Conservation (phyloP, 2,797 vertebrate genomes). For the Nothura maculosa region DNA sequence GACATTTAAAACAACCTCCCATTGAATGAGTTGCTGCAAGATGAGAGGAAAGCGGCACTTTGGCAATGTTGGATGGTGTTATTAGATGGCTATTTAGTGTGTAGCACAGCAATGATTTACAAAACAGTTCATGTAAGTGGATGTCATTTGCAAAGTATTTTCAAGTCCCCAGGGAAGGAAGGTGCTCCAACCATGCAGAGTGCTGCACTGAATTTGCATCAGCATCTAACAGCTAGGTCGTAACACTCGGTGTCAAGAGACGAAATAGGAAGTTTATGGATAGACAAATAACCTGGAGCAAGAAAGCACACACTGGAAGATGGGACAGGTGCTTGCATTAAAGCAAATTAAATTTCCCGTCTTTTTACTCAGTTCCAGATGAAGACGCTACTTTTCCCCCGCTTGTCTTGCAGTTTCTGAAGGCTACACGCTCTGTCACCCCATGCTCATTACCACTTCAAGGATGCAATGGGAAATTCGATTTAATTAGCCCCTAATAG, state of each 20-base stretch:
- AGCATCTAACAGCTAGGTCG: not conserved
- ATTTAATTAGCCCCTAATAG: slow-evolving; percentile 25
- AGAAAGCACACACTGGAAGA: not conserved
- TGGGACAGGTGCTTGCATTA: not conserved
- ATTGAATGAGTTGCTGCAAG: not conserved
- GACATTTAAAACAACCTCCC: not conserved
- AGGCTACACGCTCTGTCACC: not conserved
- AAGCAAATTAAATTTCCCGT: not conserved
- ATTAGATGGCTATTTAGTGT: not conserved
- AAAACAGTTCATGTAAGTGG: not conserved
- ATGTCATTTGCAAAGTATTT: not conserved
- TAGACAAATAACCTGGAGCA: not conserved
- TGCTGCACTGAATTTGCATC: slow-evolving; percentile 2
- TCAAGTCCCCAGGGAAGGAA: not conserved
- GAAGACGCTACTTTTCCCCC: not conserved
- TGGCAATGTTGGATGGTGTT: not conserved
- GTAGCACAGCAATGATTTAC: not conserved
- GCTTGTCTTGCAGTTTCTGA: not conserved
- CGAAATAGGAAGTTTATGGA: not conserved
- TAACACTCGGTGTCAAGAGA: not conserved
- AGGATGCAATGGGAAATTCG: not conserved
- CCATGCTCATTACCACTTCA: not conserved
- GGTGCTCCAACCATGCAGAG: not conserved
- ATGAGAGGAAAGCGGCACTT: not conserved
- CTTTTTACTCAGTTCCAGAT: not conserved